Conservation (phyloP, 2,797 vertebrate genomes). For the Anguilla pacifica region DNA sequence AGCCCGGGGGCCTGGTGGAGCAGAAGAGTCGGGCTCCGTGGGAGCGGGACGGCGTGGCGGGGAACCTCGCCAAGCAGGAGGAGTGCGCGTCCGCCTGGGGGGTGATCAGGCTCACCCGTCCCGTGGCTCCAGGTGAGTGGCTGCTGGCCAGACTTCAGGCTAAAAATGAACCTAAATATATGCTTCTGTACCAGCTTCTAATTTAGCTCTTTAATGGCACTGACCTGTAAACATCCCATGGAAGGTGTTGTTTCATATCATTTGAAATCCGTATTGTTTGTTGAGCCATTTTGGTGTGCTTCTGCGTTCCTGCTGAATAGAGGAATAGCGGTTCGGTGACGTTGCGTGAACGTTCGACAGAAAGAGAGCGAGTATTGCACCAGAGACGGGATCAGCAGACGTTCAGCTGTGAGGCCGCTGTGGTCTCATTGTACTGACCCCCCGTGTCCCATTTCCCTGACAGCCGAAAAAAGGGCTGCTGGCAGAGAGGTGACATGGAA, state of each 20-base stretch:
- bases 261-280: background rate
- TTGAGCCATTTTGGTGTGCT: background rate
- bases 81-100: conserved; percentile 52
- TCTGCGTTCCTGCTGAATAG: background rate
- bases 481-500: conserved; percentile 45
- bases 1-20: background rate
- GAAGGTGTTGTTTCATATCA: background rate
- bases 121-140: conserved; percentile 20
- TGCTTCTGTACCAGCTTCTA: background rate
- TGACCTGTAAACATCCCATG: background rate
- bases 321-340: background rate
- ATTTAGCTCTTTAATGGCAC: background rate
- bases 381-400: background rate
- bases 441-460: background rate
- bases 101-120: conserved; percentile 39
- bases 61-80: conserved; percentile 42
- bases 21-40: conserved; percentile 36
- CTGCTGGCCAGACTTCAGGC: background rate
- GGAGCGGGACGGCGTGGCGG: conserved; percentile 38
- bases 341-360: background rate
- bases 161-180: background rate
- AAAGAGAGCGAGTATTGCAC: background rate
- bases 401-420: background rate
- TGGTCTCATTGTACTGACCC: background rate
- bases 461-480: background rate